phyloP scores from a whole-genome alignment of 1,140 invertebrate genomes.

The Neodiprion fabricii region DNA sequence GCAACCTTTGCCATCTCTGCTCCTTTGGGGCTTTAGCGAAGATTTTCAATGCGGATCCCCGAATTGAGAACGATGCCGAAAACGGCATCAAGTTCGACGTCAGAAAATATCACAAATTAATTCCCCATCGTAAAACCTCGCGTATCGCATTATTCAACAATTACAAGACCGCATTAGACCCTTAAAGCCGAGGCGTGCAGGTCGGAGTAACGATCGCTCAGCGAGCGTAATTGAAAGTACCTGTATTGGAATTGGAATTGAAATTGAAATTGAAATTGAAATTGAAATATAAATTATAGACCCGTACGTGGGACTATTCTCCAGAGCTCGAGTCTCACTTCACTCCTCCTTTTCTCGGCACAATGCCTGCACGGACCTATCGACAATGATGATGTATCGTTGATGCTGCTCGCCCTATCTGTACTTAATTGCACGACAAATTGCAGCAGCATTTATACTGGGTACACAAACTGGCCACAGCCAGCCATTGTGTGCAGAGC shows the following conservation, averaged over 20 bases:
- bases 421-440: conserved; percentile 7
- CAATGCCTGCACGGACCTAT: background rate
- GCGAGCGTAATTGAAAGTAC: background rate
- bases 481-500: too few species aligned
- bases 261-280: conserved; percentile 5
- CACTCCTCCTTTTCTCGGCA: background rate
- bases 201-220: too few species aligned
- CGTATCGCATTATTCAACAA: background rate
- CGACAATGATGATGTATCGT: conserved; percentile 7
- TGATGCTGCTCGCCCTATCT: background rate
- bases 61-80: too few species aligned
- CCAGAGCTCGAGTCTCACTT: too few species aligned
- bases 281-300: conserved; percentile 4
- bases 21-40: too few species aligned
- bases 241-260: background rate
- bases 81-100: too few species aligned
- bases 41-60: too few species aligned
- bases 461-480: too few species aligned
- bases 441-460: background rate
- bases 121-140: too few species aligned
- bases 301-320: background rate
- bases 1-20: too few species aligned
- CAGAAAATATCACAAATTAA: too few species aligned
- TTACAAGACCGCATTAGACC: background rate
- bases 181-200: too few species aligned